Percentiles rank a stretch among this genome's conserved stretches.
phyloP scores from a whole-genome alignment of 92 coral and sea anemone genomes.

The Zoanthus sociatus region DNA sequence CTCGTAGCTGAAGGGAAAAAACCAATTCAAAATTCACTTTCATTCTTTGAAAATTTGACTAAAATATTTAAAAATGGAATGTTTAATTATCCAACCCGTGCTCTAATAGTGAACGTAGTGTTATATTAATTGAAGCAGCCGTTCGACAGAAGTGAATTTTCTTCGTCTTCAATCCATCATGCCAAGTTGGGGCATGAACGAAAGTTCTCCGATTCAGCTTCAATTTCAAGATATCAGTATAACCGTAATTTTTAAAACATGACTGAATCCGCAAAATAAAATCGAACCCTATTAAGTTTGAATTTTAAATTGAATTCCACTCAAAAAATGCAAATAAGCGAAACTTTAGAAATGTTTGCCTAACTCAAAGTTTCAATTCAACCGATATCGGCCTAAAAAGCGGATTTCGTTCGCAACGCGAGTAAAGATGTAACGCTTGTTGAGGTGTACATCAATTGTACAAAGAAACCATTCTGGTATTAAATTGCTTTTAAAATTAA shows the following conservation, averaged over 20 bases:
- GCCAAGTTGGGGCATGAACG: neutral
- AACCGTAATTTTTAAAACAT: neutral
- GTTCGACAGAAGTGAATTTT: neutral
- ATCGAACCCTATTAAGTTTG: neutral
- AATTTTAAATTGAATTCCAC: constrained; percentile 25
- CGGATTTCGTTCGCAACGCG: neutral
- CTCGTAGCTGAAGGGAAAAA: neutral
- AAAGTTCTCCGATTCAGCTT: neutral
- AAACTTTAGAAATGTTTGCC: neutral
- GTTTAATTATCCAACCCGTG: neutral
- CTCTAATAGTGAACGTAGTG: neutral
- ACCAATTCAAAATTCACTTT: neutral
- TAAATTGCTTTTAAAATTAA: neutral
- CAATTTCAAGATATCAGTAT: neutral
- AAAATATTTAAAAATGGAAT: neutral
- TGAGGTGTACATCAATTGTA: neutral
- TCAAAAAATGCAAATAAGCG: constrained; percentile 27
- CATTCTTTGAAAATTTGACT: neutral
- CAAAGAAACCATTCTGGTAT: neutral
- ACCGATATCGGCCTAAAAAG: neutral
- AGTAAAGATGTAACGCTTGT: no score
- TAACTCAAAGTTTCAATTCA: neutral
- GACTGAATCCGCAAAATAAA: neutral
- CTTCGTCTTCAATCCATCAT: neutral
- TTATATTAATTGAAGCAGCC: neutral